Base-by-base conservation (phyloP, 2,113 vertebrate species). In the Psettodes erumei region DNA sequence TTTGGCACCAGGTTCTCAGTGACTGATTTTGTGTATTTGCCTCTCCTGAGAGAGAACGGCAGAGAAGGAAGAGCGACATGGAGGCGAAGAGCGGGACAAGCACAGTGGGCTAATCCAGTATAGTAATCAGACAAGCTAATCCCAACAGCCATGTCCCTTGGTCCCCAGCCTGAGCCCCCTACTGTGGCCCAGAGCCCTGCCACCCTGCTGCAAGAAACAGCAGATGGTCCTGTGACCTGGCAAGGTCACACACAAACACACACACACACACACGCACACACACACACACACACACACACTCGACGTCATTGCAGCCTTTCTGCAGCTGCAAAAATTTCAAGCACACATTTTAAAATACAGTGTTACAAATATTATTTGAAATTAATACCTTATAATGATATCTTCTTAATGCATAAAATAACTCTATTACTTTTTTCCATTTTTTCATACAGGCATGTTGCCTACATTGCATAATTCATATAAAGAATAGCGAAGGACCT, bases 121-220 rank as follows among this genome's bases (percentile, higher is more conserved):
- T 70, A 64, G 69, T 90, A 90, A 93, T 92, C 87, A 83, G 86
- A 90, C 85, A 82, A 79, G 81, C 79, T 93, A 93, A 93, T 92
- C 93, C 91, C 77, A 84, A 66, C 60, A 69, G 75, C 79, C 81
- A 62, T 63, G 77, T 84, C 83, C 40, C 45, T 62, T 64, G 47
- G 81, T 79, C 63, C 38, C 51, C n/a, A 28, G 62, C 73, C 87
- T 82, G 76, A 82, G 72, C 79, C 78, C 83, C 77, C 84, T 42
- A 40, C 74, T 66, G 43, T 65, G 81, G 54, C 54, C 77, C 61
- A 23, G 68, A 72, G 78, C 47, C 30, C 68, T 70, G 58, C 50
- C 63, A 64, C 82, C 64, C 63, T 74, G 64, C 84, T 88, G 80
- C 63, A 78, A 62, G 58, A 65, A 75, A 67, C 79, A 86, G 80